These are phyloP conservation scores for Ahaetulla prasina DNA, from an alignment of 2,113 vertebrate species.

Conservation along the genomic window DNA sequence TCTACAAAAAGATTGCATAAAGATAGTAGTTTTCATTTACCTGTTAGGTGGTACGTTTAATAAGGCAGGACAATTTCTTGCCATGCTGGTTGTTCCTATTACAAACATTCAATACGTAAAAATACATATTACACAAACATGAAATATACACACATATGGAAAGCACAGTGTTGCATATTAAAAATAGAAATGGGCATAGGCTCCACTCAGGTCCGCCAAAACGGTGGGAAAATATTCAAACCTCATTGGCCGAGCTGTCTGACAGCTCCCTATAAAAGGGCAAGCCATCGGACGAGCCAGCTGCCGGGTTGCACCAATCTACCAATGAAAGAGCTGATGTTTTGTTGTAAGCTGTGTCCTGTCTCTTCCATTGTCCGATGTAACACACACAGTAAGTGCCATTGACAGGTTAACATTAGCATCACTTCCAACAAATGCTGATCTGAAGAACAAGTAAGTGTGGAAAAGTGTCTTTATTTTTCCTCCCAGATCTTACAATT, in stretches of 20 bases:
- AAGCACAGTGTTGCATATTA: not conserved
- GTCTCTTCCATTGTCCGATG: no score
- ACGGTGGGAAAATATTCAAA: no score
- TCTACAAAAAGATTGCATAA: constrained; percentile 68
- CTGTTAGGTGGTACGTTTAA: constrained; percentile 72
- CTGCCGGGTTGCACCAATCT: no score
- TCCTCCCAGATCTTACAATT: not conserved
- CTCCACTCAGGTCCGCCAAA: no score
- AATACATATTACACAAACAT: not conserved
- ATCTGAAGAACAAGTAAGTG: not conserved
- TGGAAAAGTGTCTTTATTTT: not conserved
- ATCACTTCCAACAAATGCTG: not conserved
- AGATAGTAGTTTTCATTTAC: constrained; percentile 76
- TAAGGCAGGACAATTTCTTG: constrained; percentile 62
- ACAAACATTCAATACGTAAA: constrained; percentile 43
- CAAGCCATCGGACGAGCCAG: no score
- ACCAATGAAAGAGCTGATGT: no score
- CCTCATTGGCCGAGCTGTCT: no score
- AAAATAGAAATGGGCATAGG: no score
- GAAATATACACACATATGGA: not conserved
- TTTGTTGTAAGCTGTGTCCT: no score
- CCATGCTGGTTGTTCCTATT: constrained; percentile 40
- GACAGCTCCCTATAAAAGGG: no score
- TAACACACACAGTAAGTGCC: not conserved
- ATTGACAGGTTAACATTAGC: not conserved